Base-by-base conservation (phyloP, 2,797 vertebrate genomes). In the Clarias platycephalus region DNA sequence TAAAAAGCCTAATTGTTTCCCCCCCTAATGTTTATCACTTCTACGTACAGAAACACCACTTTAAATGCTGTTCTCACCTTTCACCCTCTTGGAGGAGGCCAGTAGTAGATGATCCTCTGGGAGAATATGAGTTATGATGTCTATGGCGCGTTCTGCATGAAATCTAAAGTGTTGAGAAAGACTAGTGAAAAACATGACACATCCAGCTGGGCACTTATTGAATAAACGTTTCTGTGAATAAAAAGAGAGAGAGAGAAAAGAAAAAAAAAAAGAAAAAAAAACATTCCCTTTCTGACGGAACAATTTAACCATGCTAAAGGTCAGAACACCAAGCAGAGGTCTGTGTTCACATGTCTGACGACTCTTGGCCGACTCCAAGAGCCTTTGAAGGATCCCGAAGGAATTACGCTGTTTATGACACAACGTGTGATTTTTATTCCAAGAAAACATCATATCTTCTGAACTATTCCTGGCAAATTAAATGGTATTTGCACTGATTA, bases 141-240 rank as follows among this genome's bases (percentile, higher is more conserved):
- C 98, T 95, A 99, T 99, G 94, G 98, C 98, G 95, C 98, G 97
- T 94, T 99, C 98, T 91, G 98, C 98, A n/a, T 99, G 98, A 93
- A 99, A 99, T 92, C 98, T 99, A 92, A 81, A 89, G 89, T 88
- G 81, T 91, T 91, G 90, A 34, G 64, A 74, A 80, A 86, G 77
- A 81, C 18, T 55, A 28, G 77, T 62, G 66, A 72, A 49, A 63
- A 10, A 70, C 77, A 71, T 85, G 40, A 78, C 76, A 20, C 75
- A 82, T 84, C 82, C 83, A 89, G 84, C 82, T 83, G 58, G 89
- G 37, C 84, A 81, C 26, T 72, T 84, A 80, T 74, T 81, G 13
- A 87, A 86, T 80, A 88, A 85, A 88, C 71, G 72, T 74, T 89
- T 89, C 88, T 76, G 49, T 72, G 86, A 81, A 91, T 77, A 77